These are phyloP conservation scores for Orthonyx spaldingii DNA, from an alignment of 2,113 vertebrate species.

Conservation along the genomic window DNA sequence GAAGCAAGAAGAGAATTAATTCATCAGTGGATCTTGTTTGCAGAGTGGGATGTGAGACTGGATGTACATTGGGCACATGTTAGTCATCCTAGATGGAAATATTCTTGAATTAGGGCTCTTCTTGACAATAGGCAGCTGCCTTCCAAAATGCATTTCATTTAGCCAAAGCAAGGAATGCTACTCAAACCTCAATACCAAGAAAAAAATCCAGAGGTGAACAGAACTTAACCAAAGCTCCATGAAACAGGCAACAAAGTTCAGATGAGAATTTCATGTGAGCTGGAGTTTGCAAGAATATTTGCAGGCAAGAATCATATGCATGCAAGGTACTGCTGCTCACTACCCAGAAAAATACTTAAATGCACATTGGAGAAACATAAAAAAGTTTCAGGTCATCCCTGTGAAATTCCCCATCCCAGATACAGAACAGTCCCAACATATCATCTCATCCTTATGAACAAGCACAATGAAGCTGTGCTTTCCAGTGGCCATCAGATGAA, in stretches of 20 bases:
- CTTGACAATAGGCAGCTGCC: slow-evolving; percentile 43
- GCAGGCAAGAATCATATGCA: background rate
- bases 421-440: background rate
- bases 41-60: slow-evolving; percentile 43
- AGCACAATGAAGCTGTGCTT: slow-evolving; percentile 43
- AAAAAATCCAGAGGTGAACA: slow-evolving; percentile 25
- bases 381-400: background rate
- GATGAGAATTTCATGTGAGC: background rate
- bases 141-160: slow-evolving; percentile 5
- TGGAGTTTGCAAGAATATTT: background rate
- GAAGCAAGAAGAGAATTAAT: slow-evolving; percentile 45
- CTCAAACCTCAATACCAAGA: background rate
- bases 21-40: slow-evolving; percentile 44
- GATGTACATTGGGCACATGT: slow-evolving; percentile 25
- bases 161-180: slow-evolving; percentile 51
- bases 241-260: background rate
- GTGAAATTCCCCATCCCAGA: background rate
- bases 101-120: slow-evolving; percentile 6
- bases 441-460: background rate
- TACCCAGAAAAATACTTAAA: background rate
- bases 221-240: background rate
- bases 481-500: background rate
- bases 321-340: background rate
- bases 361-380: background rate
- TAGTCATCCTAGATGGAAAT: slow-evolving; percentile 62